Conservation (phyloP, 2,113 vertebrate genomes). For the Butorides virescens region DNA sequence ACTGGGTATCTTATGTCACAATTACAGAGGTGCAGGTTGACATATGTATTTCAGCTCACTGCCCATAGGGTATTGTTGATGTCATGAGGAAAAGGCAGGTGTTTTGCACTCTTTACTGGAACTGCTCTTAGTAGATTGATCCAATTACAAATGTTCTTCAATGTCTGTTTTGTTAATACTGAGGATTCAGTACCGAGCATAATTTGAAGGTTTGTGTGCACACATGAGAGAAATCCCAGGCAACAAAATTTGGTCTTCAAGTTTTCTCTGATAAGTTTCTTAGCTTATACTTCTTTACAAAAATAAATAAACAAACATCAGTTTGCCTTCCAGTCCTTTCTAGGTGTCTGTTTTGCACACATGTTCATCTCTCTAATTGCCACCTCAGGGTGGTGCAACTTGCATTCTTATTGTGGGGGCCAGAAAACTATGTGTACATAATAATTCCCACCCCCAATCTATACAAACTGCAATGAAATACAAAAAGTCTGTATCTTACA, state of each 20-base stretch:
- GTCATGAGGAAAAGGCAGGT: constrained; percentile 16
- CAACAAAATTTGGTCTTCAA: not conserved
- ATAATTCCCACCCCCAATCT: no score
- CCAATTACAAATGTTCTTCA: not conserved
- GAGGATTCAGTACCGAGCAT: not conserved
- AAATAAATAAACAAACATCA: not conserved
- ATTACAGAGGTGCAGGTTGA: constrained; percentile 36
- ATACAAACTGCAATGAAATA: no score
- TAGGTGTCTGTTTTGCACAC: not conserved
- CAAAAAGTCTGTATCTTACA: not conserved
- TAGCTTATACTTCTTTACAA: not conserved
- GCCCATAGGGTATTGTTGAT: not conserved
- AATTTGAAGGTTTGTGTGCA: not conserved
- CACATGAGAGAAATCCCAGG: not conserved
- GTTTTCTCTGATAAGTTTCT: not conserved
- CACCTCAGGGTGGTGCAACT: not conserved
- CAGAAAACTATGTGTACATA: no score
- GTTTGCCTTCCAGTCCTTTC: not conserved
- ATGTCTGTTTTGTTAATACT: not conserved
- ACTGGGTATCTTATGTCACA: constrained; percentile 31
- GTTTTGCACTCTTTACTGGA: not conserved
- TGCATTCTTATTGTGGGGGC: not conserved
- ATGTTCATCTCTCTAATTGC: not conserved
- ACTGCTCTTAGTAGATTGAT: not conserved
- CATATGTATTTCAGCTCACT: constrained; percentile 1